A percentile compares a stretch with the other conserved stretches of the same genome.
Conservation (phyloP, 1,140 invertebrate species). For the Dicyema japonicum region DNA sequence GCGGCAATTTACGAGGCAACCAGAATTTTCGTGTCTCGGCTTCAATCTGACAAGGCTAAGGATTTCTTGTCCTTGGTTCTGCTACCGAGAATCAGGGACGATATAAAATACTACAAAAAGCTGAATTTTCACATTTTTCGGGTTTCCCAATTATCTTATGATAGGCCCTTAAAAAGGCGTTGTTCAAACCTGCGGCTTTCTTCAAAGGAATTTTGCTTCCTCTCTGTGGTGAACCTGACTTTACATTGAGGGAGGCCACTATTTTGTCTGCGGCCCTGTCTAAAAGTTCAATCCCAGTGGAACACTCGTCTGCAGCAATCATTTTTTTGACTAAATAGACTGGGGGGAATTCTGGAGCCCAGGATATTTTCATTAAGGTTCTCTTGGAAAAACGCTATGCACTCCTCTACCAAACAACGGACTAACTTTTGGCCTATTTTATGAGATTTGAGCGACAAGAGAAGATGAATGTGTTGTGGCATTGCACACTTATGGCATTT, state of each 20-base stretch:
- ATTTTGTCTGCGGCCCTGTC: slow-evolving; percentile 63
- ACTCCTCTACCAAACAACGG: slow-evolving; percentile 56
- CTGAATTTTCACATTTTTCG: slow-evolving; percentile 47
- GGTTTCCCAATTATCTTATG: slow-evolving; percentile 5
- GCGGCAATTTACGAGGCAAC: slow-evolving; percentile 81
- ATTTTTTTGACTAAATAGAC: slow-evolving; percentile 64
- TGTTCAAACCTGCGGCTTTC: slow-evolving; percentile 88
- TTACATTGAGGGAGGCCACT: slow-evolving; percentile 64
- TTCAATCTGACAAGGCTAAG: slow-evolving; percentile 78
- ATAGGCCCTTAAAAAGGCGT: slow-evolving; percentile 45
- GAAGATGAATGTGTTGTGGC: too few species aligned
- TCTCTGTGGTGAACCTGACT: slow-evolving; percentile 38
- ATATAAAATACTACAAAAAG: slow-evolving; percentile 65
- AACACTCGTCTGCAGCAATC: slow-evolving; percentile 76
- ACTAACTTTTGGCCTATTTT: too few species aligned
- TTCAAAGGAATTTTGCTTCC: slow-evolving; percentile 83
- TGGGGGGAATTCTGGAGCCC: slow-evolving; percentile 88
- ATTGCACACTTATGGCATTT: too few species aligned
- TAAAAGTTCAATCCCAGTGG: slow-evolving; percentile 59
- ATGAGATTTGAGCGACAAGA: too few species aligned
- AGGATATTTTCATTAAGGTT: slow-evolving; percentile 65
- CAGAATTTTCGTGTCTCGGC: slow-evolving; percentile 66
- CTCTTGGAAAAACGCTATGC: slow-evolving; percentile 93
- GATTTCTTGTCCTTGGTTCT: slow-evolving; percentile 67
- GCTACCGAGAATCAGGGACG: slow-evolving; percentile 61